These are phyloP conservation scores for Prunella fulvescens DNA, from an alignment of 2,113 vertebrate genomes.

Conservation along the genomic window DNA sequence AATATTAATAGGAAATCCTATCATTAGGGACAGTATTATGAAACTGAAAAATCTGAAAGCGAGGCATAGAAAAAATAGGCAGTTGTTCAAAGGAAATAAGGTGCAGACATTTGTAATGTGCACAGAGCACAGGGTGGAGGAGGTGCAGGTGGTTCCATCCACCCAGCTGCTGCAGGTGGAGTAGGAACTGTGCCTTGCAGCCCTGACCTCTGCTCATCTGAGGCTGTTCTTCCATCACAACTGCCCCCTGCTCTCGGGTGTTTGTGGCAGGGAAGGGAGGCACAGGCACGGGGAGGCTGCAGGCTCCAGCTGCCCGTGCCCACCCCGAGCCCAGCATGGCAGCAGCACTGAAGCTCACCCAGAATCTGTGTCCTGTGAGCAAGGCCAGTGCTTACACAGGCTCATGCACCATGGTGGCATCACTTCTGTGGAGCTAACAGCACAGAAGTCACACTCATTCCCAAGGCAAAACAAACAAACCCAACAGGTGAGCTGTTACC, in stretches of 20 bases:
- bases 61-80: rapidly evolving
- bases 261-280: neutral
- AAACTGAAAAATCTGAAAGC: neutral
- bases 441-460: neutral
- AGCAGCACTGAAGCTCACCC: rapidly evolving
- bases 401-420: rapidly evolving
- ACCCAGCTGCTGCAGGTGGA: neutral
- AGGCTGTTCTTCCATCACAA: neutral
- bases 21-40: neutral
- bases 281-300: rapidly evolving
- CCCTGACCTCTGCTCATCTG: rapidly evolving
- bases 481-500: neutral
- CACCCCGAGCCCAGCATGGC: rapidly evolving
- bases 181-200: neutral
- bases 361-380: rapidly evolving
- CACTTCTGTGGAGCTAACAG: neutral
- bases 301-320: rapidly evolving
- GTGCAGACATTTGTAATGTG: neutral
- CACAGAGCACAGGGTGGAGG: rapidly evolving
- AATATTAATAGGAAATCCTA: neutral
- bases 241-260: neutral
- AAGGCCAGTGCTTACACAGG: neutral
- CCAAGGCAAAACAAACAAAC: neutral
- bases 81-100: neutral
- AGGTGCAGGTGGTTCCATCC: neutral